Percentiles rank a stretch among this genome's conserved stretches.
These are phyloP conservation scores for Fundulus diaphanus DNA, from an alignment of 2,797 vertebrate species.

Conservation along the genomic window DNA sequence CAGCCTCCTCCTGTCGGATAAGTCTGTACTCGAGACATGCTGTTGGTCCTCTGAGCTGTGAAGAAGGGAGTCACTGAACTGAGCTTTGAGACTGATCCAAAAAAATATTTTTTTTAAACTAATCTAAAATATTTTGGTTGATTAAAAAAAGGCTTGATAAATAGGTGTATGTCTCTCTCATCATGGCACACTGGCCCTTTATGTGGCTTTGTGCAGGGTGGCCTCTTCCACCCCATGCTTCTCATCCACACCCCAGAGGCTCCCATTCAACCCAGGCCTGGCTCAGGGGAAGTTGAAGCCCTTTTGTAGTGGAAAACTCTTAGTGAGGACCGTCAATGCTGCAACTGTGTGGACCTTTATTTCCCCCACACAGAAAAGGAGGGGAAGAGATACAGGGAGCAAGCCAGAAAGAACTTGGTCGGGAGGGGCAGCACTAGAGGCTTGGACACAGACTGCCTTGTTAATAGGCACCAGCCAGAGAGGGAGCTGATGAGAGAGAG, in stretches of 20 bases:
- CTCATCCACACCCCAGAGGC: constrained; percentile 80
- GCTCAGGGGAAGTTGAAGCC: constrained; percentile 75
- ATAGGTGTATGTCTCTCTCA: constrained; percentile 68
- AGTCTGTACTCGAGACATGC: constrained; percentile 52
- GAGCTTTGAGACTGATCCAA: constrained; percentile 34
- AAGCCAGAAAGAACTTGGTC: constrained; percentile 51
- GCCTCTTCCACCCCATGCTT: constrained; percentile 73
- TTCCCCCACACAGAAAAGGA: constrained; percentile 64
- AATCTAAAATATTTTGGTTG: constrained; percentile 43
- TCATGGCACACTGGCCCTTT: constrained; percentile 81
- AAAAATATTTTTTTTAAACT: neutral
- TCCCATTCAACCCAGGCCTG: constrained; percentile 78
- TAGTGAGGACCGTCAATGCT: constrained; percentile 83
- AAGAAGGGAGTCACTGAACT: constrained; percentile 69
- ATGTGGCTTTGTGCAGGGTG: constrained; percentile 76
- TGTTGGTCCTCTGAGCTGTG: constrained; percentile 69
- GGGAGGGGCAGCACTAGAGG: constrained; percentile 53
- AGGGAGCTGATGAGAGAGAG: constrained; percentile 65
- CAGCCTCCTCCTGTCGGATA: constrained; percentile 58
- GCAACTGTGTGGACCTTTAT: constrained; percentile 84
- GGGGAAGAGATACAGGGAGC: constrained; percentile 66
- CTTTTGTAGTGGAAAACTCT: constrained; percentile 80
- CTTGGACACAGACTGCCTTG: constrained; percentile 85
- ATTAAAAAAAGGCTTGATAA: constrained; percentile 57
- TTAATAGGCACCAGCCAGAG: constrained; percentile 75